phyloP scores from a whole-genome alignment of 1,140 invertebrate species.

The Papilio glaucus region DNA sequence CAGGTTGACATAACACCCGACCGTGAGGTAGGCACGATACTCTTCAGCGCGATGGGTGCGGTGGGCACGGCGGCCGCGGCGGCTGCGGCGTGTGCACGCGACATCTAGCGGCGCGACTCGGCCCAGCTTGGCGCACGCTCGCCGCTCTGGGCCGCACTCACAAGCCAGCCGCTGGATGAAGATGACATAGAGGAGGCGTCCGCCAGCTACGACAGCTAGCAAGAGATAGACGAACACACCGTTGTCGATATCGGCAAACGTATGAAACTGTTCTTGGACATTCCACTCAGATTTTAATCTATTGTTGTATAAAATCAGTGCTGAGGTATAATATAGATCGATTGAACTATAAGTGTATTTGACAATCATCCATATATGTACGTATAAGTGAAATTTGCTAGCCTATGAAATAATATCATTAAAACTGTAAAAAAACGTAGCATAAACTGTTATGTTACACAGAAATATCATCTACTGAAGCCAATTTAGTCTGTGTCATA shows the following conservation, averaged over 20 bases:
- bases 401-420: too few relatives aligned
- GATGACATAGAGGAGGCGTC: slow-evolving; percentile 67
- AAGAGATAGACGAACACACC: slow-evolving; percentile 78
- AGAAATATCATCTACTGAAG: not conserved
- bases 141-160: slow-evolving; percentile 87
- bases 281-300: slow-evolving; percentile 78
- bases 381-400: not conserved
- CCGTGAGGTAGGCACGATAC: slow-evolving; percentile 77
- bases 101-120: slow-evolving; percentile 83
- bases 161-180: slow-evolving; percentile 84
- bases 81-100: slow-evolving; percentile 71
- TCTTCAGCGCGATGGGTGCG: slow-evolving; percentile 72
- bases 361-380: not conserved
- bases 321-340: not conserved
- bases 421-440: too few relatives aligned
- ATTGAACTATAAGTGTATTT: too few relatives aligned
- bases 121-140: slow-evolving; percentile 83
- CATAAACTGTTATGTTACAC: not conserved
- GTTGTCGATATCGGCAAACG: slow-evolving; percentile 81
- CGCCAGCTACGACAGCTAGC: slow-evolving; percentile 76
- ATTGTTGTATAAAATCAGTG: not conserved
- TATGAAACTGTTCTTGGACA: slow-evolving; percentile 84
- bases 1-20: slow-evolving; percentile 84
- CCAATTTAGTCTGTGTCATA: not conserved
- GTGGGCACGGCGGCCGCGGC: slow-evolving; percentile 79